These are phyloP conservation scores for Bolinopsis microptera DNA, from an alignment of 37 sponge, comb jelly and placozoan species.

Conservation along the genomic window DNA sequence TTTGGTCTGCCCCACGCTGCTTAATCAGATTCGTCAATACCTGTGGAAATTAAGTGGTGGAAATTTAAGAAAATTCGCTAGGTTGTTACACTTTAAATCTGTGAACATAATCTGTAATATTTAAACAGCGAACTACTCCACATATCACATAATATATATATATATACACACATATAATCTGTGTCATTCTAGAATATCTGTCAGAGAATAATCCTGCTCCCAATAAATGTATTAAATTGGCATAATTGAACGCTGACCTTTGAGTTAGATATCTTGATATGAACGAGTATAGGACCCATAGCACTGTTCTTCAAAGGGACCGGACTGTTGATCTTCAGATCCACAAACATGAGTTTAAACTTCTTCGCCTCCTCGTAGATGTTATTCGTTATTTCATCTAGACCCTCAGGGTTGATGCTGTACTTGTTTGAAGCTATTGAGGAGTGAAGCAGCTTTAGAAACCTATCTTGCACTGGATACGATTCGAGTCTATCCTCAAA, in stretches of 20 bases:
- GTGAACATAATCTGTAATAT: no score
- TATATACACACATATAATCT: no score
- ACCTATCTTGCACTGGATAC: conserved; percentile 20
- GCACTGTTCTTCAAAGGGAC: conserved; percentile 49
- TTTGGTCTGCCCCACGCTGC: conserved; percentile 40
- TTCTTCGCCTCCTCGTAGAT: not conserved
- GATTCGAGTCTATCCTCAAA: conserved; percentile 51
- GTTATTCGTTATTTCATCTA: conserved; percentile 9
- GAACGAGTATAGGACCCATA: conserved; percentile 28
- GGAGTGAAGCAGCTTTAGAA: not conserved
- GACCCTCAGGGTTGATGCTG: not conserved
- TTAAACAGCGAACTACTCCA: no score
- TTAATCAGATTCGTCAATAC: conserved; percentile 42
- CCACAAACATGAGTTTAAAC: conserved; percentile 62
- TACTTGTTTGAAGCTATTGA: conserved; percentile 44
- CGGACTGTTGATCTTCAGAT: conserved; percentile 44
- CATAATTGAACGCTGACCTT: no score
- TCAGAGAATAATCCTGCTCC: no score
- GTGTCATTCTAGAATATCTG: no score
- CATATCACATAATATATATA: no score
- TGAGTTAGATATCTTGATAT: conserved; percentile 54
- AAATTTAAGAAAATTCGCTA: no score
- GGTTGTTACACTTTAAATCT: no score
- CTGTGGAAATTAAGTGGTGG: no score
- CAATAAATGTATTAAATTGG: no score